Conservation (phyloP, 2,888 invertebrate genomes). For the Elysia crispata region DNA sequence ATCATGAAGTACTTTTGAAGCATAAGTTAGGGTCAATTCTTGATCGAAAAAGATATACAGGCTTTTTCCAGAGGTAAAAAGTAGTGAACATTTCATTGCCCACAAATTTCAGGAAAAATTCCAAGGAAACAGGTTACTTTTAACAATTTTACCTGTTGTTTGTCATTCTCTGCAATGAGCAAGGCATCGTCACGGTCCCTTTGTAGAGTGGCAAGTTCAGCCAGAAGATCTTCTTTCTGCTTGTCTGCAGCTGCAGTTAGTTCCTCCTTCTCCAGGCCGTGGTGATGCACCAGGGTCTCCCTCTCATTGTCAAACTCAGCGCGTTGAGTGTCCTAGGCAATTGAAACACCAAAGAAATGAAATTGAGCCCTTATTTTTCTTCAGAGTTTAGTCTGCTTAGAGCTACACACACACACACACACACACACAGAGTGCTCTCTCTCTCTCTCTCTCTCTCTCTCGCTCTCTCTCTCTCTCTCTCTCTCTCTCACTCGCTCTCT, state of each 20-base stretch:
- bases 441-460: too few relatives aligned
- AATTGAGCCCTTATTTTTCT: constrained; percentile 70
- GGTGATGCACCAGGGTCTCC: constrained; percentile 72
- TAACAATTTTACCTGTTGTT: constrained; percentile 92
- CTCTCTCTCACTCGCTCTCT: too few relatives aligned
- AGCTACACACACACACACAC: too few relatives aligned
- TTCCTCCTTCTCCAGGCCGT: constrained; percentile 73
- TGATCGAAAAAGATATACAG: too few relatives aligned
- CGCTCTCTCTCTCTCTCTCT: neutral
- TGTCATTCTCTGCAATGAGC: constrained; percentile 94
- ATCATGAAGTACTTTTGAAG: too few relatives aligned
- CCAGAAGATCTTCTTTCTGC: constrained; percentile 87
- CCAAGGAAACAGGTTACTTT: neutral
- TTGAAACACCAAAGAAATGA: neutral
- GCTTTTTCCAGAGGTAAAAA: too few relatives aligned
- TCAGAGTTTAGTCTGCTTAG: too few relatives aligned
- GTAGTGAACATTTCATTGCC: too few relatives aligned
- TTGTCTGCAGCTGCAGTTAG: constrained; percentile 82
- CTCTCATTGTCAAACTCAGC: constrained; percentile 73
- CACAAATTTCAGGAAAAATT: neutral
- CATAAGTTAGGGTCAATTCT: too few relatives aligned
- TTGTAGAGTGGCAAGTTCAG: constrained; percentile 89
- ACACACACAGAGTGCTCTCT: too few relatives aligned
- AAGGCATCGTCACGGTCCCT: constrained; percentile 95
- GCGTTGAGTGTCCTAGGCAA: constrained; percentile 72